phyloP scores from a whole-genome alignment of 2,888 invertebrate genomes.

The Acanthacorydalis orientalis region DNA sequence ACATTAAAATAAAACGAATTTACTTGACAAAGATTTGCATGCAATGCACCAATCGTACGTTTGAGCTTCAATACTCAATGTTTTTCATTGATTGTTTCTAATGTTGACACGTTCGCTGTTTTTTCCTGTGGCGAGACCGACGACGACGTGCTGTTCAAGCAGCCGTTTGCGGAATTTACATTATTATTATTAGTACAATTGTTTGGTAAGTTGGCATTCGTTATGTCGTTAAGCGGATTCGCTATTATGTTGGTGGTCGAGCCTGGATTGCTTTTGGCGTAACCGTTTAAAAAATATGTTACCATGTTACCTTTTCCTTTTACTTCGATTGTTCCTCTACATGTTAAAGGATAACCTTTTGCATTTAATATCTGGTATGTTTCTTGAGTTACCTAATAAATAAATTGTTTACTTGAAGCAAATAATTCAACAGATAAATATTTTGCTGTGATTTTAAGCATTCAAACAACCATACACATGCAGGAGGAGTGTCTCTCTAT shows the following conservation, averaged over 20 bases:
- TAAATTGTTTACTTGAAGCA: conserved; percentile 1
- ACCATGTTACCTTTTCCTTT: conserved; percentile 93
- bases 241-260: conserved; percentile 21
- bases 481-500: no score
- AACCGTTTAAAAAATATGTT: conserved; percentile 57
- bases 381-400: conserved; percentile 68
- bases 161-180: not conserved
- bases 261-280: conserved; percentile 13
- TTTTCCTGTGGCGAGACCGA: not conserved
- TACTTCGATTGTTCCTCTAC: conserved; percentile 76
- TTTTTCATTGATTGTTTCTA: conserved; percentile 10
- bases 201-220: not conserved
- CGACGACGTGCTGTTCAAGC: no score
- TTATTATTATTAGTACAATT: not conserved
- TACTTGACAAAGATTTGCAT: no score
- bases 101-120: conserved; percentile 1
- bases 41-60: no score
- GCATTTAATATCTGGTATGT: conserved; percentile 61
- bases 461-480: no score
- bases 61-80: conserved; percentile 2
- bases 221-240: conserved; percentile 20
- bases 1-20: no score
- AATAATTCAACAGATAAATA: not conserved
- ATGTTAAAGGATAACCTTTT: conserved; percentile 65
- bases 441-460: no score